A percentile compares a stretch with the other conserved stretches of the same genome.
Conservation (phyloP, 2,113 vertebrate species). For the Vicugna pacos region DNA sequence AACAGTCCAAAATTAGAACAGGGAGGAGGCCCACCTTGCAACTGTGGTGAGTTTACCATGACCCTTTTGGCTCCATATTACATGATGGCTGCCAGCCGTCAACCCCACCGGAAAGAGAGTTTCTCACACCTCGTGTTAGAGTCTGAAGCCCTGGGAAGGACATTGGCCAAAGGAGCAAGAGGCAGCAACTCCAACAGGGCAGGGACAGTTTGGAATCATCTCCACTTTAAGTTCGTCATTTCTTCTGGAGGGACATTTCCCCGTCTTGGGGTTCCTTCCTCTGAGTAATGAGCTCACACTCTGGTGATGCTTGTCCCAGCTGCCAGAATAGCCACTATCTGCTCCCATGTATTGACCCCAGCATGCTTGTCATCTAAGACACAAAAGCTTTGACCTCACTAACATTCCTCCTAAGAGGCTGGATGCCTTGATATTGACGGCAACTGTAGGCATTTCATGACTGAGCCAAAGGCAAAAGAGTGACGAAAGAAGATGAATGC, state of each 20-base stretch:
- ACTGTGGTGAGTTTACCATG: rapidly evolving
- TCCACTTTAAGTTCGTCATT: not conserved
- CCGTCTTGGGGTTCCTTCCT: too few relatives aligned
- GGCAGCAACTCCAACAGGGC: not conserved
- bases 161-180: not conserved
- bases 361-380: not conserved
- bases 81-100: too few relatives aligned
- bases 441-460: not conserved
- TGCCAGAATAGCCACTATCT: not conserved
- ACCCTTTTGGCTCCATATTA: too few relatives aligned
- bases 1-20: not conserved
- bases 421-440: not conserved
- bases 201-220: not conserved
- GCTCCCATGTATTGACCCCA: not conserved
- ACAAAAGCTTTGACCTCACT: not conserved
- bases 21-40: not conserved
- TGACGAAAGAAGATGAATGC: not conserved
- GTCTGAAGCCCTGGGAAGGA: not conserved
- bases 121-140: too few relatives aligned
- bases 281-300: too few relatives aligned
- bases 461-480: not conserved
- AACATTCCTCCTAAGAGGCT: not conserved
- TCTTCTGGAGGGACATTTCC: not conserved
- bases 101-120: not conserved
- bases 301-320: not conserved